These are phyloP conservation scores for Percopsis transmontana DNA, from an alignment of 2,113 vertebrate genomes.

Conservation along the genomic window DNA sequence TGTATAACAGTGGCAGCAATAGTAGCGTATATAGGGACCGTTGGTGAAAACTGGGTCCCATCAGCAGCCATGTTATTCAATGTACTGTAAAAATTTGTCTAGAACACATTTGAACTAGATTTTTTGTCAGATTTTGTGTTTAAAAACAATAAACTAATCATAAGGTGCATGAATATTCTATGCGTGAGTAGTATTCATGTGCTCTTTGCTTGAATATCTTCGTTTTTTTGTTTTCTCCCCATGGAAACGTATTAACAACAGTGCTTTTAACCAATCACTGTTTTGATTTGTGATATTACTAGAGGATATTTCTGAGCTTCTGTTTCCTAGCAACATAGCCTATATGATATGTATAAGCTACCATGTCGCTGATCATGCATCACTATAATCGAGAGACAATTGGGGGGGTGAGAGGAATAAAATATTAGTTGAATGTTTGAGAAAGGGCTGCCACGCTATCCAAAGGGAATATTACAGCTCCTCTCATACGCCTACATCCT, in stretches of 20 bases:
- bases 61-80: too few species aligned
- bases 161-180: background rate
- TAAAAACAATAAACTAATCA: background rate
- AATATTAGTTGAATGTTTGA: conserved; percentile 20
- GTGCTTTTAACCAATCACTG: conserved; percentile 23
- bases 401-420: conserved; percentile 39
- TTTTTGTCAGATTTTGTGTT: background rate
- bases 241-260: background rate
- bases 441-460: background rate
- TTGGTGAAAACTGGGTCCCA: too few species aligned
- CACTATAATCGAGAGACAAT: conserved; percentile 28
- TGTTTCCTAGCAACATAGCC: conserved; percentile 75
- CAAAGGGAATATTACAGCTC: background rate
- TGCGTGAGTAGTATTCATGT: conserved; percentile 8
- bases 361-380: conserved; percentile 34
- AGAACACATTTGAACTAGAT: background rate
- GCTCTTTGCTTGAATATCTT: background rate
- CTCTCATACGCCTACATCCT: background rate
- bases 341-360: conserved; percentile 41
- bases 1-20: too few species aligned
- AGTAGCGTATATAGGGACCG: too few species aligned
- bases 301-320: conserved; percentile 56
- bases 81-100: too few species aligned
- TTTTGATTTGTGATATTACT: conserved; percentile 58
- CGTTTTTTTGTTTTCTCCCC: background rate